A percentile compares a stretch with the other conserved stretches of the same genome.
phyloP scores from a whole-genome alignment of 2,113 vertebrate species.

The Megaleporinus macrocephalus region DNA sequence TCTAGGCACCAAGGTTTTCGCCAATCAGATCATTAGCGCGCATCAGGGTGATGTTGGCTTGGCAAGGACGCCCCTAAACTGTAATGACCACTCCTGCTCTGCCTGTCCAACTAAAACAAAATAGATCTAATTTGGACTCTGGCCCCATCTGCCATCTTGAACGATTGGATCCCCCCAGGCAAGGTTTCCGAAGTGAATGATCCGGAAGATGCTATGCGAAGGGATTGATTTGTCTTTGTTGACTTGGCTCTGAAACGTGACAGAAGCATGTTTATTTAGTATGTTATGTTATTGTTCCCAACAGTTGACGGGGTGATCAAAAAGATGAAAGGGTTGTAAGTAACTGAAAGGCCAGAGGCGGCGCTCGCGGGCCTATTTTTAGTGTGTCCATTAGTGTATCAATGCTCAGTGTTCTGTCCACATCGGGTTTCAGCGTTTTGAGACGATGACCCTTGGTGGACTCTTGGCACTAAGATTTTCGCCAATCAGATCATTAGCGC shows the following conservation, averaged over 20 bases:
- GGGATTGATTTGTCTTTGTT: not conserved
- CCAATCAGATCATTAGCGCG: constrained; percentile 45
- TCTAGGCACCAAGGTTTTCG: not conserved
- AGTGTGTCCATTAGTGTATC: constrained; percentile 68
- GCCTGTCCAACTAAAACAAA: constrained; percentile 28
- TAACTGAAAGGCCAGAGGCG: constrained; percentile 54
- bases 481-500: constrained; percentile 43
- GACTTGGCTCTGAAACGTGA: constrained; percentile 14
- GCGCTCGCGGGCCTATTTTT: constrained; percentile 64
- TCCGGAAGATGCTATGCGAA: not conserved
- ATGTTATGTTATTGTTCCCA: no score
- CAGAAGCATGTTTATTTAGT: constrained; percentile 11
- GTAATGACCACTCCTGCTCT: constrained; percentile 13
- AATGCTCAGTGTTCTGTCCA: constrained; percentile 58
- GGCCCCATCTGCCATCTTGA: constrained; percentile 22
- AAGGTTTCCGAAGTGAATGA: not conserved
- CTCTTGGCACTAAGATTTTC: constrained; percentile 1
- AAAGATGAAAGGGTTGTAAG: not conserved
- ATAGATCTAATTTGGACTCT: constrained; percentile 23
- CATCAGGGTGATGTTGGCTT: constrained; percentile 40
- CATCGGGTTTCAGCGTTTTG: constrained; percentile 29
- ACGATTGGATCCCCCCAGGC: constrained; percentile 5
- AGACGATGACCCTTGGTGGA: constrained; percentile 59
- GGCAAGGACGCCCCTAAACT: constrained; percentile 35
- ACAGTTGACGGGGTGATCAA: no score